Evolutionary conservation across 2,797 vertebrate species (phyloP).

Genomic region (Gastrophryne carolinensis): DNA sequence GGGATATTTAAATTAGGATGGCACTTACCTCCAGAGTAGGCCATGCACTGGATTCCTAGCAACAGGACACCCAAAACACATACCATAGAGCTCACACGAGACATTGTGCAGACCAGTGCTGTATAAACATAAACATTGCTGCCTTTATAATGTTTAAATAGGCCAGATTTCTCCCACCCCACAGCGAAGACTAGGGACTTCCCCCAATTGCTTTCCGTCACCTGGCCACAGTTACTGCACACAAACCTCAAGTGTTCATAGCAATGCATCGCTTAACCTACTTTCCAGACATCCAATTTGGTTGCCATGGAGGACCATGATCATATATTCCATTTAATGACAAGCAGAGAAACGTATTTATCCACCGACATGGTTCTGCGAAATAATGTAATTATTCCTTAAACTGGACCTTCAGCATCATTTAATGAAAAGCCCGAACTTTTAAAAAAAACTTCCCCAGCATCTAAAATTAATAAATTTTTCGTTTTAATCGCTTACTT

Average conservation of each 20-base stretch:
- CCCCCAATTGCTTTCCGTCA: conserved; percentile 21
- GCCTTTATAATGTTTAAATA: conserved; percentile 11
- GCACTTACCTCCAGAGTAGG: conserved; percentile 13
- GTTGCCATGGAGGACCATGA: neutral
- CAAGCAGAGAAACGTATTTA: too few species aligned
- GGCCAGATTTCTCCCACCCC: neutral
- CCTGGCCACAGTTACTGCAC: conserved; percentile 1
- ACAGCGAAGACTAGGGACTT: neutral
- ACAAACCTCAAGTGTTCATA: neutral
- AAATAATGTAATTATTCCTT: too few species aligned
- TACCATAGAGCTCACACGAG: neutral
- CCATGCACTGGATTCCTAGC: conserved; percentile 11
- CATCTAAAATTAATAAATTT: too few species aligned
- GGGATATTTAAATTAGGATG: too few species aligned
- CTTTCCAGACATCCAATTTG: neutral
- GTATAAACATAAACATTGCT: neutral
- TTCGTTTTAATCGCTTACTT: too few species aligned
- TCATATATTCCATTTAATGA: neutral
- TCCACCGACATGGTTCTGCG: too few species aligned
- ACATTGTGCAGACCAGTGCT: neutral
- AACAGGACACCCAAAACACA: conserved; percentile 3
- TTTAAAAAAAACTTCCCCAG: too few species aligned
- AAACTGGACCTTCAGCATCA: too few species aligned
- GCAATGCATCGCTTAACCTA: neutral
- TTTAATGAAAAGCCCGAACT: too few species aligned